Evolutionary conservation across 2,888 invertebrate genomes (phyloP), one percentile per base, ranked within the genome.

Genomic region (Pachliopta kotzebuea): DNA sequence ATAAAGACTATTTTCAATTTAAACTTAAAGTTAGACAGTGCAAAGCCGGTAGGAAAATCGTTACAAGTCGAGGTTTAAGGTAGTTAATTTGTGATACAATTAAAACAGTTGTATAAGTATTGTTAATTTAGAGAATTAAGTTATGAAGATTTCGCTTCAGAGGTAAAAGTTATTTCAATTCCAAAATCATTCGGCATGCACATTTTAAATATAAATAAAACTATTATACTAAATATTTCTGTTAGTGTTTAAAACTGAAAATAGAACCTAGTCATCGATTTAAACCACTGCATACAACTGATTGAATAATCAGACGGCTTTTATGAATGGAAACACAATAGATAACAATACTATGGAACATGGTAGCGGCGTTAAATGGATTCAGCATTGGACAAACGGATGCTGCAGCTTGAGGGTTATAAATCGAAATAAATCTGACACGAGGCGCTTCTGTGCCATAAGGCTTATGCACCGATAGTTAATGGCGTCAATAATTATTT

Each of bases 301-400:
- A 62, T 62, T 56, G 58, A 63, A 58, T 63, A 58, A 63, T 58
- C 52, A 55, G 24, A 55, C 42, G 26, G 31, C 50, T 49, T 56
- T 26, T 58, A 59, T 58, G 55, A 67, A 60, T 60, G 56, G 55
- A 23, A 42, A 42, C 57, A 63, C 60, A 58, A 68, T 67, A 68
- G 66, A 64, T 52, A 49, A 42, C 50, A 31, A 60, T 57, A 53
- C 45, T 52, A 56, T 64, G 65, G 64, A 65, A 63, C 67, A 67
- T 67, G 62, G 58, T 50, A 65, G 68, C 63, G 62, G 56, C 37
- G 61, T 70, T 68, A 72, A 45, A 72, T 71, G 67, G 68, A 71
- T 69, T 65, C 66, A 71, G 65, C 69, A 68, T 68, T 71, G 69
- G 37, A 69, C 54, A 68, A 66, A 65, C 72, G 74, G 73, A 73